Conservation (phyloP, 1,140 invertebrate species). For the Conus ventricosus region DNA sequence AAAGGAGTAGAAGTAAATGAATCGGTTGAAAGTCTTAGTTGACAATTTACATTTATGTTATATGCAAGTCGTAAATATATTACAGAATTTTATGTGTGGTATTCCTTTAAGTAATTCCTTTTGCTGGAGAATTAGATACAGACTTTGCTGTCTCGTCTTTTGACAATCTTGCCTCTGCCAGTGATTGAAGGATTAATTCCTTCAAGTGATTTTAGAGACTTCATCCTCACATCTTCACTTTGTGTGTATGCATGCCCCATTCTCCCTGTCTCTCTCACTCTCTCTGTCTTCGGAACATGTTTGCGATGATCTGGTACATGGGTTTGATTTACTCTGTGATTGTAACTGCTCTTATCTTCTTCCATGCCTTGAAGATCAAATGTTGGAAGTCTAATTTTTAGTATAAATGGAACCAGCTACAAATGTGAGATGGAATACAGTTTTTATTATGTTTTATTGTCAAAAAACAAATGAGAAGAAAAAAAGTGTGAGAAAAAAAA, state of each 20-base stretch:
- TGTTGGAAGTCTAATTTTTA: background rate
- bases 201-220: background rate
- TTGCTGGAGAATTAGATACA: background rate
- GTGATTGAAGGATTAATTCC: background rate
- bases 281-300: too few relatives aligned
- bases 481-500: background rate
- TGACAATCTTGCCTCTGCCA: background rate
- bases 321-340: background rate
- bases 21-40: background rate
- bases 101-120: background rate
- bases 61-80: background rate
- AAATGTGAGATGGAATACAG: background rate
- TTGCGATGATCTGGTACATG: background rate
- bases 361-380: background rate
- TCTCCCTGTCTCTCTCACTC: background rate
- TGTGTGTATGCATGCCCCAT: background rate
- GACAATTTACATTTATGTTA: background rate
- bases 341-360: background rate
- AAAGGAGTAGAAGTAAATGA: background rate
- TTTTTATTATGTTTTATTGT: background rate
- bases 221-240: too few relatives aligned
- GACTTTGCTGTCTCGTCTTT: background rate
- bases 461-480: background rate
- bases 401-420: background rate
- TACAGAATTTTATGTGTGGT: too few relatives aligned